phyloP scores from a whole-genome alignment of 2,888 invertebrate genomes.

The Eupithecia pulchellata region DNA sequence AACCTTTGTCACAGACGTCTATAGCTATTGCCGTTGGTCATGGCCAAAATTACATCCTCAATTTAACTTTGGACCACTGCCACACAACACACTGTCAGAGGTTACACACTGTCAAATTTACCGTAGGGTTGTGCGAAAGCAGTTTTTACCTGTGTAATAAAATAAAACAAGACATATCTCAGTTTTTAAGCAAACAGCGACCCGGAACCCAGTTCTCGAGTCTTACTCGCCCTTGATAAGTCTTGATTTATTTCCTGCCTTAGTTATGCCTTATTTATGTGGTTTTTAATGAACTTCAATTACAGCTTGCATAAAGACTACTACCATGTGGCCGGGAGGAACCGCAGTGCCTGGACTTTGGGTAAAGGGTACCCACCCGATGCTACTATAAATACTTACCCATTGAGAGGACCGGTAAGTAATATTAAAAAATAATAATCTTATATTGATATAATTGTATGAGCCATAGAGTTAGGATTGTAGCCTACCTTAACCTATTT shows the following conservation, averaged over 20 bases:
- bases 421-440: too few relatives aligned
- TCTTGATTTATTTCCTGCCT: slow-evolving; percentile 3
- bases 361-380: slow-evolving; percentile 82
- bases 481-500: too few relatives aligned
- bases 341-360: slow-evolving; percentile 79
- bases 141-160: not conserved
- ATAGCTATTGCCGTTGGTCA: not conserved
- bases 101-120: not conserved
- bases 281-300: slow-evolving; percentile 9
- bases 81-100: not conserved
- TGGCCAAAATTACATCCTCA: not conserved
- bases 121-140: not conserved
- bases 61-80: slow-evolving; percentile 8
- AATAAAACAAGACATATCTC: not conserved
- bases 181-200: not conserved
- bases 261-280: not conserved
- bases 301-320: slow-evolving; percentile 65
- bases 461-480: too few relatives aligned
- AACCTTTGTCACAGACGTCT: too few relatives aligned
- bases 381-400: slow-evolving; percentile 83
- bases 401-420: slow-evolving; percentile 82
- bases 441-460: too few relatives aligned
- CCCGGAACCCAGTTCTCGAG: not conserved
- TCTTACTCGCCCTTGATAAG: not conserved
- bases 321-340: slow-evolving; percentile 51